Conservation (phyloP, 2,888 invertebrate genomes). For the Furcula furcula region DNA sequence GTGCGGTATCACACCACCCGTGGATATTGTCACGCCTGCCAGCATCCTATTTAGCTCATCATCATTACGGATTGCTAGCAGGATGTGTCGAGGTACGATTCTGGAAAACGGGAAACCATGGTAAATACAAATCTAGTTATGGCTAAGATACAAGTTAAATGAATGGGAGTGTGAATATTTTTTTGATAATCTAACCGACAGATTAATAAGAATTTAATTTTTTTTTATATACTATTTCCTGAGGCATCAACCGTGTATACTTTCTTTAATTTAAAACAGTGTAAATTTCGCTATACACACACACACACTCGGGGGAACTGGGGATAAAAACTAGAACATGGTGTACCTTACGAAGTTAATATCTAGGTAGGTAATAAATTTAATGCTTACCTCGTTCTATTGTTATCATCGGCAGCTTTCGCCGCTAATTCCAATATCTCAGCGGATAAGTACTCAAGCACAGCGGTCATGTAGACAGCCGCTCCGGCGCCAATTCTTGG, state of each 20-base stretch:
- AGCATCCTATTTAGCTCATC: conserved; percentile 90
- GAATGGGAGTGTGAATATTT: too few relatives aligned
- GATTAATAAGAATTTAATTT: too few relatives aligned
- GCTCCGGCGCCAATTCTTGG: conserved; percentile 80
- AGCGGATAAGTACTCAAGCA: conserved; percentile 85
- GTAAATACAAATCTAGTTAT: too few relatives aligned
- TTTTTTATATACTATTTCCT: too few relatives aligned
- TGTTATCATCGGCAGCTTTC: conserved; percentile 86
- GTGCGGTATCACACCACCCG: conserved; percentile 92
- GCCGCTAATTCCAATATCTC: conserved; percentile 86
- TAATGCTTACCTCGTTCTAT: conserved; percentile 78
- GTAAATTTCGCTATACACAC: too few relatives aligned
- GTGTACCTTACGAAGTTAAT: too few relatives aligned
- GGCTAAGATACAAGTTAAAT: too few relatives aligned
- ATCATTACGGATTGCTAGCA: conserved; percentile 90
- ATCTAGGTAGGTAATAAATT: neutral
- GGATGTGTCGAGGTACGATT: conserved; percentile 90
- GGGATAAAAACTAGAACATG: too few relatives aligned
- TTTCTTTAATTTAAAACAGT: too few relatives aligned
- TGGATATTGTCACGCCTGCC: conserved; percentile 89
- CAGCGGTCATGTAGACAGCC: conserved; percentile 81
- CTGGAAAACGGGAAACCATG: conserved; percentile 38
- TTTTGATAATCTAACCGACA: too few relatives aligned
- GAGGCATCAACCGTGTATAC: too few relatives aligned
- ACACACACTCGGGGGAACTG: too few relatives aligned